These are phyloP conservation scores for Prolemur simus DNA, from an alignment of 2,113 vertebrate species.

Conservation along the genomic window DNA sequence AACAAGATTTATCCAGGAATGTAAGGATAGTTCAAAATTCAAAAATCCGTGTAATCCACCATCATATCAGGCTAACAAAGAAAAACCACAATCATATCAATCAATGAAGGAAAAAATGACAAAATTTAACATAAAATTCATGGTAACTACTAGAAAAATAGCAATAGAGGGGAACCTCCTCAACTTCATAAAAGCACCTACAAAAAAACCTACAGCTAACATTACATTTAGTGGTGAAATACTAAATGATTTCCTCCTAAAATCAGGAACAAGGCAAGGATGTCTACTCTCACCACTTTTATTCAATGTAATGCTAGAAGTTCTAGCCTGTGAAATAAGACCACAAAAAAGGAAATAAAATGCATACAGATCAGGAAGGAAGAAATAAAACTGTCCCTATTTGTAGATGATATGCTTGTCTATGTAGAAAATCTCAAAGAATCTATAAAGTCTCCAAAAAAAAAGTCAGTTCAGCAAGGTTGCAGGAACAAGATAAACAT, in stretches of 20 bases:
- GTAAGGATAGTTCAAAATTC: not conserved
- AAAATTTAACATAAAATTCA: constrained; percentile 11
- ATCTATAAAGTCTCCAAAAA: not conserved
- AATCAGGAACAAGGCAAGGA: not conserved
- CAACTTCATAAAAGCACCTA: not conserved
- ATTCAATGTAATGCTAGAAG: not conserved
- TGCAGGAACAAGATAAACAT: not conserved
- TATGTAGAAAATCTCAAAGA: not conserved
- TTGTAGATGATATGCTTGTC: not conserved
- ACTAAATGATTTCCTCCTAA: not conserved
- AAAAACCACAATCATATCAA: not conserved
- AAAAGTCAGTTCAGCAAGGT: not conserved
- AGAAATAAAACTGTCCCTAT: not conserved
- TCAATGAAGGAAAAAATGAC: not conserved
- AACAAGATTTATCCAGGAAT: not conserved
- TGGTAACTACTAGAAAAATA: not conserved
- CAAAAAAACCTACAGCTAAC: not conserved
- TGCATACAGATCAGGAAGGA: not conserved
- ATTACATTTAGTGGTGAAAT: not conserved
- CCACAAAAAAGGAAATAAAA: not conserved
- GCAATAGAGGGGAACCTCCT: not conserved
- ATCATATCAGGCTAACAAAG: not conserved
- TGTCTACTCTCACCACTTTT: not conserved
- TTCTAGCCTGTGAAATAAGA: not conserved
- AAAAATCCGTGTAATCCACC: not conserved